phyloP scores from a whole-genome alignment of 23 tunicate genomes.

The Halocynthia aurantium region DNA sequence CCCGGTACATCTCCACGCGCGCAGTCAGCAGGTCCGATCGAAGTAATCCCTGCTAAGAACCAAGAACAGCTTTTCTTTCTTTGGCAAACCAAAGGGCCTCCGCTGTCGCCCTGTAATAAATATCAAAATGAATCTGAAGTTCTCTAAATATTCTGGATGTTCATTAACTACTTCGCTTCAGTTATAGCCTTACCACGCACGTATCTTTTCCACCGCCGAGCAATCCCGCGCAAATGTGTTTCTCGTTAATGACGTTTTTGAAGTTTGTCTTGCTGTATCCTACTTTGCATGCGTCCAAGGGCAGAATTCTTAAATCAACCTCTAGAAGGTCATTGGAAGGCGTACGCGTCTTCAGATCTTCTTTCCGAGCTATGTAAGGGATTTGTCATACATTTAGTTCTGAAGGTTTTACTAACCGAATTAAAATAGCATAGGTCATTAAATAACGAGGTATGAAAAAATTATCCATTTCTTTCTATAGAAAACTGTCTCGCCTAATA shows the following conservation, averaged over 20 bases:
- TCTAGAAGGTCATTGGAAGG: background rate
- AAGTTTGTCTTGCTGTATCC: background rate
- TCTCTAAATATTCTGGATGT: too few species aligned
- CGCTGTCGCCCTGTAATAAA: constrained; percentile 17
- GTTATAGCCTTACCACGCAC: constrained; percentile 10
- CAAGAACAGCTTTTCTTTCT: background rate
- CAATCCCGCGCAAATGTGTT: constrained; percentile 10
- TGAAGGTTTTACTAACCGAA: too few species aligned
- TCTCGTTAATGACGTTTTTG: background rate
- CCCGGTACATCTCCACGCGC: constrained; percentile 13
- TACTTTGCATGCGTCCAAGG: constrained; percentile 4
- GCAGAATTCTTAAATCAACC: constrained; percentile 10
- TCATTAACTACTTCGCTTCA: background rate
- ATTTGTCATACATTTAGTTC: background rate
- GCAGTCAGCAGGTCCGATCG: constrained; percentile 5
- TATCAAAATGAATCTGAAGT: background rate
- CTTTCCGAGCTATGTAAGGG: background rate
- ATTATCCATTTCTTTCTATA: too few species aligned
- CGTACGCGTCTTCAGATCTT: background rate
- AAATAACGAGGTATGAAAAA: too few species aligned
- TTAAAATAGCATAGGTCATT: too few species aligned
- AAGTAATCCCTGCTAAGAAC: constrained; percentile 6
- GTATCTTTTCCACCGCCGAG: constrained; percentile 24
- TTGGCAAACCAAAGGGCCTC: constrained; percentile 21
- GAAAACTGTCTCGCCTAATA: too few species aligned